Conservation (phyloP, 1,140 invertebrate genomes). For the Diorhabda carinulata region DNA sequence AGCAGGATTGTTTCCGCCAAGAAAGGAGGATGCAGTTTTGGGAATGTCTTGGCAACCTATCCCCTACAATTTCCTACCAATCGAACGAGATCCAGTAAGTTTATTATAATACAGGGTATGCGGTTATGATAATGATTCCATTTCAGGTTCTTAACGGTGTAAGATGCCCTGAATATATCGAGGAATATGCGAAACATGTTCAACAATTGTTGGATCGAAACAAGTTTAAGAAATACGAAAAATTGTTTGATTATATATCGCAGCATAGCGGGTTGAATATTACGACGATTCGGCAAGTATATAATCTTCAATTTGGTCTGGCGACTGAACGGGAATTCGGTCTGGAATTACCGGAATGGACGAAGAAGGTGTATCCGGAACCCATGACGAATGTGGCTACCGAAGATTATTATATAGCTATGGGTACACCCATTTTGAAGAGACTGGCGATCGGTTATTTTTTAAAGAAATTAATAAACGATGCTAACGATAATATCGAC, state of each 20-base stretch:
- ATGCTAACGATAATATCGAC: constrained; percentile 53
- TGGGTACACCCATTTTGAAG: constrained; percentile 25
- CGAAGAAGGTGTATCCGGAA: constrained; percentile 57
- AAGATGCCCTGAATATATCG: constrained; percentile 26
- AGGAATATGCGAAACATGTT: constrained; percentile 20
- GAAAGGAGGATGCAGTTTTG: not conserved
- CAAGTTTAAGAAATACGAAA: constrained; percentile 19
- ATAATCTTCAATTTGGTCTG: constrained; percentile 34
- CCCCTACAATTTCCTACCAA: constrained; percentile 55
- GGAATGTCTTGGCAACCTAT: constrained; percentile 77
- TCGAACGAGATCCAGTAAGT: constrained; percentile 24
- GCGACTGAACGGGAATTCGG: constrained; percentile 51
- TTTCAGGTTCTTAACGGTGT: constrained; percentile 25
- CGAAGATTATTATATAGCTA: constrained; percentile 31
- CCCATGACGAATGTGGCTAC: constrained; percentile 52
- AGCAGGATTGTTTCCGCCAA: constrained; percentile 50
- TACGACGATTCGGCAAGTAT: constrained; percentile 27
- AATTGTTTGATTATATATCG: constrained; percentile 32
- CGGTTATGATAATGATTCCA: not conserved
- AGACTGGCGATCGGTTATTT: constrained; percentile 45
- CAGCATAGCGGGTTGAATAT: constrained; percentile 31
- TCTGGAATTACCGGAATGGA: constrained; percentile 58
- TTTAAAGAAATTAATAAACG: constrained; percentile 58
- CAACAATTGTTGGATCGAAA: constrained; percentile 11
- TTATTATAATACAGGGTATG: not conserved